These are phyloP conservation scores for Euplagia quadripunctaria DNA, from an alignment of 2,888 invertebrate species.

Conservation along the genomic window DNA sequence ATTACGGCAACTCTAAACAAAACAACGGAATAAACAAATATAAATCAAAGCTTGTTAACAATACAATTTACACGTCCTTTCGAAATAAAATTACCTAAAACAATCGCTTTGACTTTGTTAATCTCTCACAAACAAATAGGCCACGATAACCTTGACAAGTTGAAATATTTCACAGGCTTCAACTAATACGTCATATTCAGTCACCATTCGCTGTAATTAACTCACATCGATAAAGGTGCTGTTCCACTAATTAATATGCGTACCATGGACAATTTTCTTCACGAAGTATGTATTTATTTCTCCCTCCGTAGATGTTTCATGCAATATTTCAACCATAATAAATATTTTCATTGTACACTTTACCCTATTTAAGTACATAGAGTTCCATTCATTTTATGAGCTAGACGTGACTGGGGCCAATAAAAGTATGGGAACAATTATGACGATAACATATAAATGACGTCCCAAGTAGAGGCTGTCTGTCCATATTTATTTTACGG, in stretches of 20 bases:
- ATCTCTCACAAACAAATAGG: slow-evolving; percentile 9
- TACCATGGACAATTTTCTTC: slow-evolving; percentile 38
- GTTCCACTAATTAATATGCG: slow-evolving; percentile 37
- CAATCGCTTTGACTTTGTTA: slow-evolving; percentile 5
- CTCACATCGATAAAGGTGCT: slow-evolving; percentile 27
- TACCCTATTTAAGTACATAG: slow-evolving; percentile 12
- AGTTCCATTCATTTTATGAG: slow-evolving; percentile 27
- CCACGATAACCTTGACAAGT: slow-evolving; percentile 9
- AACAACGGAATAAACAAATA: neutral
- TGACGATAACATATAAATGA: slow-evolving; percentile 11
- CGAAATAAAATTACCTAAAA: slow-evolving; percentile 1
- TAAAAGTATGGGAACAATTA: slow-evolving; percentile 19
- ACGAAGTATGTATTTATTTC: slow-evolving; percentile 31
- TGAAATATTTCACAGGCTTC: slow-evolving; percentile 13
- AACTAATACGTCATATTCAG: slow-evolving; percentile 6
- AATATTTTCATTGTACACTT: slow-evolving; percentile 36
- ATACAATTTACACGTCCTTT: neutral
- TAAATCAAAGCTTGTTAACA: neutral
- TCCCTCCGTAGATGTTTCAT: slow-evolving; percentile 15
- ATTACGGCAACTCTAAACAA: neutral
- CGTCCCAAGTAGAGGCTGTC: neutral
- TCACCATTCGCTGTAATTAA: slow-evolving; percentile 16
- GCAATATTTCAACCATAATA: slow-evolving; percentile 42
- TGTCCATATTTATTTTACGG: slow-evolving; percentile 11
- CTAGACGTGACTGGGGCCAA: slow-evolving; percentile 33